phyloP scores from a whole-genome alignment of 2,888 invertebrate species.

The Tuberolachnus salignus region DNA sequence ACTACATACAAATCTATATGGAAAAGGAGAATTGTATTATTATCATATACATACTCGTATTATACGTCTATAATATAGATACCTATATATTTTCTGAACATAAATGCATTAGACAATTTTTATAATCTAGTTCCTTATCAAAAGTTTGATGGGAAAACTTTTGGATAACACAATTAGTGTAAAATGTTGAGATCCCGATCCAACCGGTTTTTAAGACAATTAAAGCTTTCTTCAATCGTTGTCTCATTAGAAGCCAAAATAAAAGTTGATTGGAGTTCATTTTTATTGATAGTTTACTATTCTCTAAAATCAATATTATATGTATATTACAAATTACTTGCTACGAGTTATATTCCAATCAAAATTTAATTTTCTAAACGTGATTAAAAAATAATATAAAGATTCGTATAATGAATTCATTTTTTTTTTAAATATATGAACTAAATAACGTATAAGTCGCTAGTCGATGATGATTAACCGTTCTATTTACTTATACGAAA shows the following conservation, averaged over 20 bases:
- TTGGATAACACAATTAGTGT: slow-evolving; percentile 14
- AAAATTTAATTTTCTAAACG: background rate
- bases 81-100: background rate
- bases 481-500: too few relatives aligned
- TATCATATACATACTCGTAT: too few relatives aligned
- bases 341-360: background rate
- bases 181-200: slow-evolving; percentile 38
- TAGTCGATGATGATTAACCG: too few relatives aligned
- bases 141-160: slow-evolving; percentile 37
- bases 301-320: slow-evolving; percentile 7
- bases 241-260: slow-evolving; percentile 45
- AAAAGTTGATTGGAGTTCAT: slow-evolving; percentile 22
- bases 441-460: too few relatives aligned
- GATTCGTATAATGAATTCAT: background rate
- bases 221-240: slow-evolving; percentile 26
- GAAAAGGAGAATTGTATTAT: too few relatives aligned
- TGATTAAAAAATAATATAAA: background rate
- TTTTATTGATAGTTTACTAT: slow-evolving; percentile 1
- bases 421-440: too few relatives aligned
- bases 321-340: background rate
- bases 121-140: background rate
- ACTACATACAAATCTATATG: too few relatives aligned
- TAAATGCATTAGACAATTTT: background rate
- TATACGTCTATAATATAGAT: too few relatives aligned
- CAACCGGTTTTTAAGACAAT: slow-evolving; percentile 40